Conservation (phyloP, 2,797 vertebrate species). For the Rhadinocentrus ornatus region DNA sequence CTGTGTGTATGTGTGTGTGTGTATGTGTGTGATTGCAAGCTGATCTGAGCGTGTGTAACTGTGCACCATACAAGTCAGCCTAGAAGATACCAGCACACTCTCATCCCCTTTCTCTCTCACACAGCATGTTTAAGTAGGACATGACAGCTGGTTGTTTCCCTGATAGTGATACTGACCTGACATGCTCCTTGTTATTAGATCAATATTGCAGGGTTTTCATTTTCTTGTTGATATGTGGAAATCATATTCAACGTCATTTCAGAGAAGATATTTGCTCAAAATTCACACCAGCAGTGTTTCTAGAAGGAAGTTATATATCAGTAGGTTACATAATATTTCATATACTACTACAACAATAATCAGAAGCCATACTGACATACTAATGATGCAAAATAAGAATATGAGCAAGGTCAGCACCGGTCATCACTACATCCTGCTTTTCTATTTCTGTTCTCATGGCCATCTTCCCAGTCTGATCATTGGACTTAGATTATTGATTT, state of each 20-base stretch:
- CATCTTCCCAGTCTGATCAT: too few species aligned
- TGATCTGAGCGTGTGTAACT: slow-evolving; percentile 74
- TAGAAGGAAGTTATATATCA: slow-evolving; percentile 2
- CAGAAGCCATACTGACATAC: too few species aligned
- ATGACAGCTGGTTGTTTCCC: slow-evolving; percentile 60
- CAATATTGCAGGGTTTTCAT: slow-evolving; percentile 27
- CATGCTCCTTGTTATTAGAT: slow-evolving; percentile 45
- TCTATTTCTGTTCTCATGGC: not conserved
- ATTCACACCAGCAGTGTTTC: slow-evolving; percentile 1
- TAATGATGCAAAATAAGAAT: too few species aligned
- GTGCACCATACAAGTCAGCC: slow-evolving; percentile 59
- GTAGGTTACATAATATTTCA: not conserved
- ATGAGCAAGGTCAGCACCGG: too few species aligned
- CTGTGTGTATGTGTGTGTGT: slow-evolving; percentile 16
- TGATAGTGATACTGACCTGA: slow-evolving; percentile 51
- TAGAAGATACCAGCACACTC: slow-evolving; percentile 47
- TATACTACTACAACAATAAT: not conserved
- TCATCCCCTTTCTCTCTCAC: slow-evolving; percentile 43
- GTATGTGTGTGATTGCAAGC: slow-evolving; percentile 59
- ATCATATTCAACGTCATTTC: slow-evolving; percentile 14
- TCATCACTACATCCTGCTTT: not conserved
- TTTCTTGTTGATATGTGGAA: slow-evolving; percentile 25
- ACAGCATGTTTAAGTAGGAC: slow-evolving; percentile 62
- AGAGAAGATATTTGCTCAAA: slow-evolving; percentile 18
- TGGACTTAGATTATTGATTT: not conserved